A percentile compares a stretch with the other conserved stretches of the same genome.
Evolutionary conservation across 2,113 vertebrate genomes (phyloP).

Genomic region (Stigmatopora argus): DNA sequence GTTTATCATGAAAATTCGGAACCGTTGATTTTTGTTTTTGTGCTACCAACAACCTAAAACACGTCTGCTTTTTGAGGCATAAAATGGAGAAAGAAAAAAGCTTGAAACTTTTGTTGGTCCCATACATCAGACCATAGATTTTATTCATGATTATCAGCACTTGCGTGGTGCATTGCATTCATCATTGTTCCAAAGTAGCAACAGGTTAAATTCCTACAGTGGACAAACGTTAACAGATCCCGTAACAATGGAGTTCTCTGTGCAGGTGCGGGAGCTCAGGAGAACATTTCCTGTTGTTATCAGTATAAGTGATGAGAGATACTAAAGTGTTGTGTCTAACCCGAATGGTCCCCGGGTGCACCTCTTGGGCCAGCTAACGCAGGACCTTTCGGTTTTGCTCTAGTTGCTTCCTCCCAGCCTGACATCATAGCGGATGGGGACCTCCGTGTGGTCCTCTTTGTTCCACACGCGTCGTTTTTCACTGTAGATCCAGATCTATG

Average conservation of each 20-base stretch:
- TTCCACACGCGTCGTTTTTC: conserved; percentile 16
- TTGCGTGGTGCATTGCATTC: background rate
- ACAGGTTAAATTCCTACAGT: conserved; percentile 11
- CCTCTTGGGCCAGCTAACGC: conserved; percentile 13
- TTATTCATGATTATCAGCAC: conserved; percentile 2
- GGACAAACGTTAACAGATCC: conserved; percentile 27
- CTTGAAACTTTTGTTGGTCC: background rate
- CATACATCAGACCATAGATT: background rate
- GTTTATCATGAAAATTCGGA: background rate
- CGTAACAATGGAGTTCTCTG: conserved; percentile 38
- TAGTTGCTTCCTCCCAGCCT: conserved; percentile 38
- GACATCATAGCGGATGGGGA: conserved; percentile 37
- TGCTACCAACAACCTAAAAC: background rate
- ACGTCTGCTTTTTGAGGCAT: background rate
- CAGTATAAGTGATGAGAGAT: conserved; percentile 40
- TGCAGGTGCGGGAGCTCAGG: conserved; percentile 53
- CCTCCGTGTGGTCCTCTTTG: conserved; percentile 19
- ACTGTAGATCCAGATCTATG: conserved; percentile 36
- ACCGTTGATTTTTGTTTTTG: background rate
- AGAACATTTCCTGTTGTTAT: conserved; percentile 49
- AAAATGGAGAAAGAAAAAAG: background rate
- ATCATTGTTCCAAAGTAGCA: background rate
- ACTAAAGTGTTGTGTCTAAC: conserved; percentile 59
- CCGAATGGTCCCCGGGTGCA: conserved; percentile 18
- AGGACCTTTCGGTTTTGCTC: conserved; percentile 48